Conservation (phyloP, 2,888 invertebrate genomes). For the Epinotia brunnichana region DNA sequence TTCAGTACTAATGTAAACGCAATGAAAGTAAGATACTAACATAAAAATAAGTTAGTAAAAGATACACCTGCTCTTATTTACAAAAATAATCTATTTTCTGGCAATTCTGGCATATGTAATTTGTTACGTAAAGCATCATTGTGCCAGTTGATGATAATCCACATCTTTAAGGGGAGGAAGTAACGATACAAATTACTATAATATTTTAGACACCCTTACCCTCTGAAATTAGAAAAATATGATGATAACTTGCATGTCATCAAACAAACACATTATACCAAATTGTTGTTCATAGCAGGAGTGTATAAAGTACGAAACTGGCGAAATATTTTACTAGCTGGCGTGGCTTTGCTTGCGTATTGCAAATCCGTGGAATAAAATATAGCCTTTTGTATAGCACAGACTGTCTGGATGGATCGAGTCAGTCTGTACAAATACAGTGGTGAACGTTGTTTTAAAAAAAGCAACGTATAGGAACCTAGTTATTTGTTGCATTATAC, state of each 20-base stretch:
- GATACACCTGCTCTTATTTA: too few species aligned
- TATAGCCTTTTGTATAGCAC: too few species aligned
- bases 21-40: too few species aligned
- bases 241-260: conserved; percentile 39
- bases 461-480: background rate
- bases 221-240: conserved; percentile 54
- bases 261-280: conserved; percentile 18
- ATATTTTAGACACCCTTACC: conserved; percentile 56
- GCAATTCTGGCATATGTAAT: too few species aligned
- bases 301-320: background rate
- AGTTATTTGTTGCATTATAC: background rate
- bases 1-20: too few species aligned
- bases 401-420: too few species aligned
- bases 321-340: background rate
- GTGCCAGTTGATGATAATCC: conserved; percentile 36
- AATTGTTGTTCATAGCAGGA: background rate
- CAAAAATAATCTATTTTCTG: too few species aligned
- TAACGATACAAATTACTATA: conserved; percentile 57
- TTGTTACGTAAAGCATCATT: conserved; percentile 19
- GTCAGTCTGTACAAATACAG: too few species aligned
- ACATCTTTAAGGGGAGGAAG: conserved; percentile 49
- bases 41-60: too few species aligned
- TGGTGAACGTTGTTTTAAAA: too few species aligned
- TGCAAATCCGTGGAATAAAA: too few species aligned
- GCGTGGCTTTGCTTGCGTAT: too few species aligned